Percentiles rank a stretch among this genome's conserved stretches.
Evolutionary conservation across 2,113 vertebrate species (phyloP).

Genomic region (Galeopterus variegatus): DNA sequence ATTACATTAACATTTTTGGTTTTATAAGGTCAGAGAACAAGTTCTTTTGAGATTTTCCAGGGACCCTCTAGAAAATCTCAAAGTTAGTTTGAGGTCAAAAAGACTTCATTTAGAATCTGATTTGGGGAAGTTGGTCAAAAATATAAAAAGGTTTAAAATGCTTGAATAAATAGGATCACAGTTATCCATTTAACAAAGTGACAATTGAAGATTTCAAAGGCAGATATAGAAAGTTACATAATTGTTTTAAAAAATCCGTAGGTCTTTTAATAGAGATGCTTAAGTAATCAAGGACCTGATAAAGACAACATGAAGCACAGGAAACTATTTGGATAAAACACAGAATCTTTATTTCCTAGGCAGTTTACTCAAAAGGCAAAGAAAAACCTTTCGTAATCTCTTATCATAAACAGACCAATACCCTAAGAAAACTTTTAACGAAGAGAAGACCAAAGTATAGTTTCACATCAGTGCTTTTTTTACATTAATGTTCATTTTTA

Average conservation of each 20-base stretch:
- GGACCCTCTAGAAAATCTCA: background rate
- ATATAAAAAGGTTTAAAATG: background rate
- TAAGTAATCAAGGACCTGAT: background rate
- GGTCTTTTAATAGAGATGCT: background rate
- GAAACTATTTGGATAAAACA: background rate
- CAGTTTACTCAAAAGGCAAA: background rate
- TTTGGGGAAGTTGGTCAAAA: constrained; percentile 7
- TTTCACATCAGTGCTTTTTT: background rate
- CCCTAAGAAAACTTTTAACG: background rate
- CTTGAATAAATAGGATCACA: background rate
- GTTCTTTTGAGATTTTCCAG: background rate
- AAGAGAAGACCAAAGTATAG: background rate
- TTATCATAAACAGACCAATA: background rate
- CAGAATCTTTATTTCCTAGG: background rate
- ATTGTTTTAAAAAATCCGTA: background rate
- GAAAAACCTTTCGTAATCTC: background rate
- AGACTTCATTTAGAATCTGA: background rate
- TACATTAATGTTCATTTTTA: background rate
- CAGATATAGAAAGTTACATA: background rate
- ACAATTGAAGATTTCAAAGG: background rate
- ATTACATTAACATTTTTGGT: background rate
- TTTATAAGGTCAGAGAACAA: background rate
- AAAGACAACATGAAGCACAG: background rate
- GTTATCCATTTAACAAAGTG: background rate
- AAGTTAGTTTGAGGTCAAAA: background rate